These are phyloP conservation scores for Eupithecia dodoneata DNA, from an alignment of 2,888 invertebrate genomes.

Conservation along the genomic window DNA sequence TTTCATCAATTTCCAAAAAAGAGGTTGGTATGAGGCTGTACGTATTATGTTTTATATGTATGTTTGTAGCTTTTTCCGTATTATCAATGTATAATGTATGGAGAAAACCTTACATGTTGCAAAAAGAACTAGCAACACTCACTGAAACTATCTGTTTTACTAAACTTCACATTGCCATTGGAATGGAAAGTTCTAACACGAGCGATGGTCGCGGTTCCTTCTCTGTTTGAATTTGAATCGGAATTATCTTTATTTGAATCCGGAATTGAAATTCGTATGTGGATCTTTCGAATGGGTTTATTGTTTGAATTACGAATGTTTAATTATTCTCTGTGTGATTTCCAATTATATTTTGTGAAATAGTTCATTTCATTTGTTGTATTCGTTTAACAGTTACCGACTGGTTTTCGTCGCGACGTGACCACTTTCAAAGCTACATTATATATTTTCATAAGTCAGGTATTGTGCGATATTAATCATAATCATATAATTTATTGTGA, in stretches of 20 bases:
- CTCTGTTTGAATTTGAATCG: neutral
- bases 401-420: too few species aligned
- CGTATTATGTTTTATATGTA: too few species aligned
- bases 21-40: too few species aligned
- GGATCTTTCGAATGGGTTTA: neutral
- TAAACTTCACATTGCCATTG: neutral
- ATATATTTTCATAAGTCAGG: too few species aligned
- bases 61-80: too few species aligned
- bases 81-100: too few species aligned
- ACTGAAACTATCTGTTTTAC: neutral
- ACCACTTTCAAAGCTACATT: too few species aligned
- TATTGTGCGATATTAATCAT: too few species aligned
- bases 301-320: neutral
- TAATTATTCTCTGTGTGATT: neutral
- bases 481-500: too few species aligned
- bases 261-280: constrained; percentile 1
- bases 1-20: too few species aligned
- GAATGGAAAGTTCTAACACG: neutral
- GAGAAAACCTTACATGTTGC: too few species aligned
- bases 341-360: neutral
- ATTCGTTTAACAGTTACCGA: neutral
- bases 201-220: neutral
- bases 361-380: neutral
- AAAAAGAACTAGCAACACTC: neutral
- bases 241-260: neutral